A percentile compares a stretch with the other conserved stretches of the same genome.
Conservation (phyloP, 2,797 vertebrate genomes). For the Labroides dimidiatus region DNA sequence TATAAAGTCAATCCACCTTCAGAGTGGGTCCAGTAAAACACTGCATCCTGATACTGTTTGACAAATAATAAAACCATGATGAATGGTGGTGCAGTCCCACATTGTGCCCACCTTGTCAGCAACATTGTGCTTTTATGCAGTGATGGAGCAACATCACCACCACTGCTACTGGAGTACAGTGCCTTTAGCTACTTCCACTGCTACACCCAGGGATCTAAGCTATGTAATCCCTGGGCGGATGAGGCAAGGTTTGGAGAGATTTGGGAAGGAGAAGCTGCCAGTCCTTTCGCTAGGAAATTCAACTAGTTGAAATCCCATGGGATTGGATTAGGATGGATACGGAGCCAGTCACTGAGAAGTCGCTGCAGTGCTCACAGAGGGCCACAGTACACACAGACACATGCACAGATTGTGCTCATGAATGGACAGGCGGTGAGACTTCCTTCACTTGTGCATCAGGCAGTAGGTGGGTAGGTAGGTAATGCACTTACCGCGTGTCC, state of each 20-base stretch:
- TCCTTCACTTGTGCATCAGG: slow-evolving; percentile 53
- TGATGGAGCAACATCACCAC: slow-evolving; percentile 52
- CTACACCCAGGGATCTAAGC: slow-evolving; percentile 68
- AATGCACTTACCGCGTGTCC: slow-evolving; percentile 53
- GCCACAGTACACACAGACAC: slow-evolving; percentile 33
- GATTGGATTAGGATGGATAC: slow-evolving; percentile 81
- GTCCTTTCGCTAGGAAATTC: slow-evolving; percentile 73
- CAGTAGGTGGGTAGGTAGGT: slow-evolving; percentile 1
- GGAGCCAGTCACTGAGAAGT: slow-evolving; percentile 77
- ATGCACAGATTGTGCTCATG: slow-evolving; percentile 47
- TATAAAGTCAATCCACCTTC: slow-evolving; percentile 44
- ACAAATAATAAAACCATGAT: slow-evolving; percentile 74
- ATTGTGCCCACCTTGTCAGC: slow-evolving; percentile 57
- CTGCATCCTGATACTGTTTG: slow-evolving; percentile 63
- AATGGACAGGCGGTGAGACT: slow-evolving; percentile 47
- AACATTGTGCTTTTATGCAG: slow-evolving; percentile 61
- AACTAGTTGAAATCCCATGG: slow-evolving; percentile 73
- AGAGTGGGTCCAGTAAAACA: slow-evolving; percentile 51
- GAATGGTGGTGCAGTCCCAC: slow-evolving; percentile 68
- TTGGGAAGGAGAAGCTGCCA: slow-evolving; percentile 74
- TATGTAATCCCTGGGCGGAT: slow-evolving; percentile 75
- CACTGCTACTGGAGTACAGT: slow-evolving; percentile 37
- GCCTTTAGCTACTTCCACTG: slow-evolving; percentile 46
- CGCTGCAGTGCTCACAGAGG: slow-evolving; percentile 58
- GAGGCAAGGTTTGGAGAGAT: slow-evolving; percentile 72